A percentile compares a stretch with the other conserved stretches of the same genome.
phyloP scores from a whole-genome alignment of 2,113 vertebrate species.

The Sphyrna mokarran region DNA sequence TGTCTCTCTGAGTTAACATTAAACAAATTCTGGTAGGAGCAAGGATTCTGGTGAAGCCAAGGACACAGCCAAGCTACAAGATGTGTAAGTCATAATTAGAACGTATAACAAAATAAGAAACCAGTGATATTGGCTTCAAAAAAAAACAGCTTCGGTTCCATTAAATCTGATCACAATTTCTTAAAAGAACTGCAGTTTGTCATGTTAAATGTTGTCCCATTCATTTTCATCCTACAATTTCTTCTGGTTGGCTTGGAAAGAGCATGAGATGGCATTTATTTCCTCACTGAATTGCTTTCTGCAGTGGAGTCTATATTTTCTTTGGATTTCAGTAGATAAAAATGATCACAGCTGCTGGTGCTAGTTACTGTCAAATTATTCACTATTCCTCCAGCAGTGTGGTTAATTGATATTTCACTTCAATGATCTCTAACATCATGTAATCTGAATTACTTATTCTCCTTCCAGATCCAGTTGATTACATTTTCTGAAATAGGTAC shows the following conservation, averaged over 20 bases:
- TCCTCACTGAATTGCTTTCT: background rate
- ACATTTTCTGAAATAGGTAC: background rate
- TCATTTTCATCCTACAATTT: background rate
- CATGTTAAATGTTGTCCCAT: background rate
- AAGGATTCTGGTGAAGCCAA: background rate
- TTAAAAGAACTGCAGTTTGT: background rate
- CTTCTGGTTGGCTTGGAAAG: background rate
- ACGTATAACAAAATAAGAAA: background rate
- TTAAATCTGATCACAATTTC: background rate
- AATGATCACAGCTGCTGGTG: background rate
- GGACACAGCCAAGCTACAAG: background rate
- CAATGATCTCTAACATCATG: background rate
- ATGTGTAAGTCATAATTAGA: background rate
- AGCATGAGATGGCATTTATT: background rate
- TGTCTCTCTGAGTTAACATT: background rate
- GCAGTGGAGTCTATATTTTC: background rate
- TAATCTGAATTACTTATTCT: background rate
- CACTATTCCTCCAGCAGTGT: slow-evolving; percentile 2
- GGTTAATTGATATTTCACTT: background rate
- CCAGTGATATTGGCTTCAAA: background rate
- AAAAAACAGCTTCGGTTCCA: background rate
- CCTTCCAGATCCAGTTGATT: background rate
- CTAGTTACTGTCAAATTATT: background rate
- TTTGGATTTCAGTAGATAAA: background rate
- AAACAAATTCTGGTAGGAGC: background rate